Evolutionary conservation across 2,797 vertebrate genomes (phyloP), one percentile per base, ranked within the genome.

Genomic region (Phoxinus dragarum): DNA sequence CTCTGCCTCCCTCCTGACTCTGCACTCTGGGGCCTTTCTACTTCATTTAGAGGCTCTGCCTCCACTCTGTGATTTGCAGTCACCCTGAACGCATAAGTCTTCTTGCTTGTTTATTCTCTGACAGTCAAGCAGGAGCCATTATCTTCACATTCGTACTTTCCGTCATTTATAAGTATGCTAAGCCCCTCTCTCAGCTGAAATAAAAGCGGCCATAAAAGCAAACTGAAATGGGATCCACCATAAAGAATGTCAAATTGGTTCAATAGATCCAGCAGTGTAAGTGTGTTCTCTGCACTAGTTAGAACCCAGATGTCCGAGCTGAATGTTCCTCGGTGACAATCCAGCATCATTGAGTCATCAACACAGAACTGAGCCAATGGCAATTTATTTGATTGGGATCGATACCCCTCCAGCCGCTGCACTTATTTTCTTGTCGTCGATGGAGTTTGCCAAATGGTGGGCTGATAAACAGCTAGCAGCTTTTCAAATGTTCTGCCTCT

Each of bases 351-450:
- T 66, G 80, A 87, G 81, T 88, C 82, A 67, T 89, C 90, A 87
- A 76, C 76, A 78, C 14, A 34, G 80, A 66, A 44, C 66, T 66
- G 27, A 64, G 79, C 78, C 56, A 49, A 86, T 76, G 64, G 79
- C 79, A 85, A 81, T 88, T 86, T 82, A 81, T 88, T 83, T 86
- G 82, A 89, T 87, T 89, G 83, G 81, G 83, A 89, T 90, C 88
- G 27, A 90, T 89, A 85, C 54, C 23, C 56, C 77, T 73, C 84
- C 71, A 74, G 87, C 80, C 31, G 5, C 44, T 69, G 77, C 36
- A 47, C 87, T 86, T 86, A 83, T 89, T 88, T 88, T 74, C 67
- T 73, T 79, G 72, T 75, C 42, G 23, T 81, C n/a, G 59, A 78
- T 52, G 49, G 81, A 87, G 83, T 83, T 72, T 80, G 87, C 83